Evolutionary conservation across 1,140 invertebrate species (phyloP).

Genomic region (Mylabris phalerata): DNA sequence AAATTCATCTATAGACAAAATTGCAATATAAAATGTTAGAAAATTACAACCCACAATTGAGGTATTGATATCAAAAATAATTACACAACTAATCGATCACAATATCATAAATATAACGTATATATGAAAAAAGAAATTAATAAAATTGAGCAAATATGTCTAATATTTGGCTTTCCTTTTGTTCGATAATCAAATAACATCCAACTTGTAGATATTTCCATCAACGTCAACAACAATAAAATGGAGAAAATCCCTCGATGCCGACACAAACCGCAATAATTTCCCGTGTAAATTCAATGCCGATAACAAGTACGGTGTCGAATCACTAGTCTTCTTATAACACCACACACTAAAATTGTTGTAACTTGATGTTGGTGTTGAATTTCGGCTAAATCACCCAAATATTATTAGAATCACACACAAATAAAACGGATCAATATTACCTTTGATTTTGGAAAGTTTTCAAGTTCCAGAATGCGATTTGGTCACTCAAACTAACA

Average conservation of each 20-base stretch:
- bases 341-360: constrained; percentile 6
- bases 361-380: background rate
- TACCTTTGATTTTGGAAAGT: constrained; percentile 17
- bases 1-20: background rate
- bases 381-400: constrained; percentile 1
- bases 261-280: constrained; percentile 14
- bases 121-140: no score
- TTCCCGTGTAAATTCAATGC: constrained; percentile 14
- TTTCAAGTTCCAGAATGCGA: constrained; percentile 24
- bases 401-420: background rate
- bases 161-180: no score
- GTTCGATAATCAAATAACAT: constrained; percentile 5
- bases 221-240: constrained; percentile 19
- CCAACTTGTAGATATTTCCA: constrained; percentile 23
- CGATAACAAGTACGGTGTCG: constrained; percentile 10
- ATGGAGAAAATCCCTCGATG: constrained; percentile 20
- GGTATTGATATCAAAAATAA: no score
- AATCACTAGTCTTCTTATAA: constrained; percentile 4
- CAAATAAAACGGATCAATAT: background rate
- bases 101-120: no score
- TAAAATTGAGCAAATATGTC: no score
- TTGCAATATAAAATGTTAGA: background rate
- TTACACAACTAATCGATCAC: no score
- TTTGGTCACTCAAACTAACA: constrained; percentile 22
- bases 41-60: no score